These are phyloP conservation scores for Anniella stebbinsi DNA, from an alignment of 2,797 vertebrate species.

Conservation along the genomic window DNA sequence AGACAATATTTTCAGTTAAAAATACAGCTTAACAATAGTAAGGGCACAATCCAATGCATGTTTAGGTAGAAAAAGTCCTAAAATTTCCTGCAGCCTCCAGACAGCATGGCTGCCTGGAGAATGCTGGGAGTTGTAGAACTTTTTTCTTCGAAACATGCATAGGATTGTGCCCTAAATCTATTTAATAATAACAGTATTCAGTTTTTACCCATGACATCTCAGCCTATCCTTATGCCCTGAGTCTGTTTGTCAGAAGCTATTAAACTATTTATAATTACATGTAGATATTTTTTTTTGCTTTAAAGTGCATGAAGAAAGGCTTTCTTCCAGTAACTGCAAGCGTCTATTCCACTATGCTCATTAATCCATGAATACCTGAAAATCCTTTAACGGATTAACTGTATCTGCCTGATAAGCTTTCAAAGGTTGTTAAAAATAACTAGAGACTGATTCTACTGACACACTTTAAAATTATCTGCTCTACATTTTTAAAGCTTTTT, in stretches of 20 bases:
- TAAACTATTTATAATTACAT: constrained; percentile 25
- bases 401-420: constrained; percentile 68
- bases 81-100: too few species aligned
- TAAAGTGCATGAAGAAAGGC: constrained; percentile 25
- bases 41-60: not conserved
- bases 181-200: not conserved
- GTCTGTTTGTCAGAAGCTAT: constrained; percentile 24
- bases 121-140: too few species aligned
- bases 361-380: constrained; percentile 70
- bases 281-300: constrained; percentile 36
- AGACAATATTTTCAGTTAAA: not conserved
- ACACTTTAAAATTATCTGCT: constrained; percentile 56
- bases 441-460: constrained; percentile 66
- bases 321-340: constrained; percentile 51
- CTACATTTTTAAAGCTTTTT: constrained; percentile 35
- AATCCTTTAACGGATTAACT: constrained; percentile 70
- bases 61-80: too few species aligned
- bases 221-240: not conserved
- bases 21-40: not conserved
- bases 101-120: too few species aligned
- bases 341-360: constrained; percentile 57
- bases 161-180: not conserved
- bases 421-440: constrained; percentile 66
- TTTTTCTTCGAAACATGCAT: too few species aligned
- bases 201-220: not conserved